A percentile compares a stretch with the other conserved stretches of the same genome.
These are phyloP conservation scores for Phragmatobia fuliginosa DNA, from an alignment of 2,888 invertebrate species.

Conservation along the genomic window DNA sequence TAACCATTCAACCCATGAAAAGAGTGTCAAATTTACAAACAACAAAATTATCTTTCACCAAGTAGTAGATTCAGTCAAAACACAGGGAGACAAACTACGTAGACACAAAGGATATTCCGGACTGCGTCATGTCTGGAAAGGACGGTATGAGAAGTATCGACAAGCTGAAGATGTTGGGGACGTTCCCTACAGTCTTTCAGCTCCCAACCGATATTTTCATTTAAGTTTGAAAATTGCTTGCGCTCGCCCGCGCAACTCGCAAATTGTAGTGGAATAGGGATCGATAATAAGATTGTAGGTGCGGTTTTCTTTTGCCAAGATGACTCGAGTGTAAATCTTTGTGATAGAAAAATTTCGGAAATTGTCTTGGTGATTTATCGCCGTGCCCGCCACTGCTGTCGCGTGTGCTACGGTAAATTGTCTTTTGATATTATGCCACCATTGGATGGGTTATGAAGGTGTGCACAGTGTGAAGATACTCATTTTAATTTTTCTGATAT, in stretches of 20 bases:
- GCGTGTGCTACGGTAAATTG: conserved; percentile 71
- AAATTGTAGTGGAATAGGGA: conserved; percentile 84
- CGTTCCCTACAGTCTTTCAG: conserved; percentile 58
- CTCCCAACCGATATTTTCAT: conserved; percentile 81
- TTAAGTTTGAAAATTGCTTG: conserved; percentile 84
- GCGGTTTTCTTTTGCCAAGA: conserved; percentile 79
- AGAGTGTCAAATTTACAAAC: neutral
- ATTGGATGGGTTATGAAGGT: conserved; percentile 56
- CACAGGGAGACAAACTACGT: conserved; percentile 34
- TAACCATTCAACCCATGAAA: neutral
- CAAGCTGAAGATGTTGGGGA: conserved; percentile 46
- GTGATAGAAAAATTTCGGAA: conserved; percentile 84
- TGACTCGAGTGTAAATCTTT: conserved; percentile 80
- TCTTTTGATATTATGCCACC: conserved; percentile 69
- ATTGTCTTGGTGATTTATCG: conserved; percentile 80
- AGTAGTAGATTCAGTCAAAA: conserved; percentile 15
- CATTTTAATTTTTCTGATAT: conserved; percentile 29
- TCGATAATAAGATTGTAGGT: conserved; percentile 85
- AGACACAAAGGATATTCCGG: conserved; percentile 42
- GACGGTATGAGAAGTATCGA: conserved; percentile 47
- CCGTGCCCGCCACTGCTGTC: conserved; percentile 46
- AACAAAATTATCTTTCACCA: neutral
- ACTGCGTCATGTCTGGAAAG: conserved; percentile 44
- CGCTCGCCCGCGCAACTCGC: conserved; percentile 75
- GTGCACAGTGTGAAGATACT: conserved; percentile 28